phyloP scores from a whole-genome alignment of 2,113 vertebrate genomes.

The Triplophysa dalaica region DNA sequence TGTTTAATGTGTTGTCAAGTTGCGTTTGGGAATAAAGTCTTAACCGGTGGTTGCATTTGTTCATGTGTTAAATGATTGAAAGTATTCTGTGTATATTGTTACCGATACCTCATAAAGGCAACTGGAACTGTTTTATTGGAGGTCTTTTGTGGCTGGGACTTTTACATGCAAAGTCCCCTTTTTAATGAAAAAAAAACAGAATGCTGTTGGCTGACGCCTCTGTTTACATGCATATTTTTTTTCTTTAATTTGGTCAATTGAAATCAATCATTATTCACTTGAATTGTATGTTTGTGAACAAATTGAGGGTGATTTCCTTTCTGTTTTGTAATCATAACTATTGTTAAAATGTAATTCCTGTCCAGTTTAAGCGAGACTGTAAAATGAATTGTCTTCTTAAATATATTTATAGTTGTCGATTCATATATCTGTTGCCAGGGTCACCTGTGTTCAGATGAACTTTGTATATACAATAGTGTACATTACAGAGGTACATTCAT shows the following conservation, averaged over 20 bases:
- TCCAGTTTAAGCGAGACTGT: slow-evolving; percentile 72
- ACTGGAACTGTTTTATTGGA: slow-evolving; percentile 67
- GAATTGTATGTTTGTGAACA: slow-evolving; percentile 74
- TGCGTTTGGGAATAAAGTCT: slow-evolving; percentile 30
- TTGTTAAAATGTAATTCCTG: slow-evolving; percentile 77
- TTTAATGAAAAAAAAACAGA: slow-evolving; percentile 52
- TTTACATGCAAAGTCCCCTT: slow-evolving; percentile 43
- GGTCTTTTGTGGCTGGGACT: slow-evolving; percentile 19
- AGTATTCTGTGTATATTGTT: slow-evolving; percentile 61
- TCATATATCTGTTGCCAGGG: slow-evolving; percentile 75
- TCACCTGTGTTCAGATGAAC: slow-evolving; percentile 87
- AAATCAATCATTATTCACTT: slow-evolving; percentile 73
- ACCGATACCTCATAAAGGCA: slow-evolving; percentile 73
- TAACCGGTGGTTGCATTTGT: slow-evolving; percentile 44
- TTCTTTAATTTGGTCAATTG: slow-evolving; percentile 51
- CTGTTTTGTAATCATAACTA: slow-evolving; percentile 64
- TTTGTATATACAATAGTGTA: slow-evolving; percentile 94
- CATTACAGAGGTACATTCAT: slow-evolving; percentile 89
- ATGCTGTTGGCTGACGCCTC: slow-evolving; percentile 59
- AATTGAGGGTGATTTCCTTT: slow-evolving; percentile 66
- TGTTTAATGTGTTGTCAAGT: slow-evolving; percentile 37
- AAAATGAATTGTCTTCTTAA: slow-evolving; percentile 72
- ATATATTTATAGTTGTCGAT: slow-evolving; percentile 82
- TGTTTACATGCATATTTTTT: slow-evolving; percentile 38
- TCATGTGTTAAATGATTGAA: slow-evolving; percentile 61